phyloP scores from a whole-genome alignment of 2,888 invertebrate genomes.

The Malacosoma neustria region DNA sequence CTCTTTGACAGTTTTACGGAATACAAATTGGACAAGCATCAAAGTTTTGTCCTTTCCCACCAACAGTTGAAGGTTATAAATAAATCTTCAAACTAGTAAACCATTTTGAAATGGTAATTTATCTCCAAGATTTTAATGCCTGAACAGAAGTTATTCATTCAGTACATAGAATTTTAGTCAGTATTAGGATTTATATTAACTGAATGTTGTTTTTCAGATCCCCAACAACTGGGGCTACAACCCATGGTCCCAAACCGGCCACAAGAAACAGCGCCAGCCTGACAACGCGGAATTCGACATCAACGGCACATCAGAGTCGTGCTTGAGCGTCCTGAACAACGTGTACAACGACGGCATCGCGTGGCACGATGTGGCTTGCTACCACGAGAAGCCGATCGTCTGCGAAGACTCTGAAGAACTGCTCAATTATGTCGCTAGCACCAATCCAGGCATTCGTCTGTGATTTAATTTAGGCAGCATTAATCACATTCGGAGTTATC shows the following conservation, averaged over 20 bases:
- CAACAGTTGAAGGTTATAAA: no score
- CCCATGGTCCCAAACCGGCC: slow-evolving; percentile 93
- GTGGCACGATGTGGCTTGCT: slow-evolving; percentile 96
- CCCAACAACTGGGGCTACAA: slow-evolving; percentile 87
- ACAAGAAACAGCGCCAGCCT: slow-evolving; percentile 91
- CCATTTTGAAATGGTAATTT: no score
- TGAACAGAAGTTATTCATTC: no score
- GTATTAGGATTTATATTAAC: no score
- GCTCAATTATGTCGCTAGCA: slow-evolving; percentile 87
- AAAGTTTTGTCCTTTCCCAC: no score
- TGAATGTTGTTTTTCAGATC: no score
- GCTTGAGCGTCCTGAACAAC: slow-evolving; percentile 90
- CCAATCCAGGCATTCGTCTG: slow-evolving; percentile 88
- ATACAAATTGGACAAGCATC: no score
- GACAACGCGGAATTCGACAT: slow-evolving; percentile 95
- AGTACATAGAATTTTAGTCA: no score
- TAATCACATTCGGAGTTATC: background rate
- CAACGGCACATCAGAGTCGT: slow-evolving; percentile 90
- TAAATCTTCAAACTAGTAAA: no score
- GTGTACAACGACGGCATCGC: slow-evolving; percentile 95
- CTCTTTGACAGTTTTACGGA: no score
- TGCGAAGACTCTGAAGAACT: slow-evolving; percentile 94
- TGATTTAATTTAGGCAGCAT: slow-evolving; percentile 50
- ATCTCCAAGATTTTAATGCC: no score
- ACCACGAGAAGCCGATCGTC: slow-evolving; percentile 93